Conservation (phyloP, 2,797 vertebrate genomes). For the Hylomyscus alleni region DNA sequence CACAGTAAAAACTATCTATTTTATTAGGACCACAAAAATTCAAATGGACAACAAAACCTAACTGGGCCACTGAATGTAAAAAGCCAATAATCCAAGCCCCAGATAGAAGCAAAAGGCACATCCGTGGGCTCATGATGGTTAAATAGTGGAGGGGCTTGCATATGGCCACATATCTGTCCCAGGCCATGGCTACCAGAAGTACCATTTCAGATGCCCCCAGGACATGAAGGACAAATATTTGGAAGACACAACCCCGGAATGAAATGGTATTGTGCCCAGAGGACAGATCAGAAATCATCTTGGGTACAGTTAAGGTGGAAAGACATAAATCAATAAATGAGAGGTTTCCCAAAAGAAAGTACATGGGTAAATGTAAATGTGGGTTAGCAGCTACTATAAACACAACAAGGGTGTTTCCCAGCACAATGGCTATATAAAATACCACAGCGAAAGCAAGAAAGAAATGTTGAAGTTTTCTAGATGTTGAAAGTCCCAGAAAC, state of each 20-base stretch:
- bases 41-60: constrained; percentile 56
- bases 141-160: constrained; percentile 72
- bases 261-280: constrained; percentile 44
- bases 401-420: constrained; percentile 46
- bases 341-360: constrained; percentile 67
- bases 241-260: not conserved
- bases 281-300: constrained; percentile 46
- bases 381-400: not conserved
- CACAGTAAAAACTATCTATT: constrained; percentile 74
- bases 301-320: constrained; percentile 29
- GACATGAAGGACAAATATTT: constrained; percentile 53
- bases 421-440: constrained; percentile 13
- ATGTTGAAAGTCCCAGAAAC: constrained; percentile 58
- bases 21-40: constrained; percentile 70
- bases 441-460: constrained; percentile 39
- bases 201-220: constrained; percentile 56
- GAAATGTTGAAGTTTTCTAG: constrained; percentile 40
- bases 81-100: constrained; percentile 62
- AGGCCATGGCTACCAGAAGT: constrained; percentile 64
- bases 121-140: constrained; percentile 37
- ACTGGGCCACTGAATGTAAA: constrained; percentile 38
- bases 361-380: constrained; percentile 63
- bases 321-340: constrained; percentile 65
- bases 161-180: constrained; percentile 76
- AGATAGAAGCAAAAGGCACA: constrained; percentile 48